A percentile compares a stretch with the other conserved stretches of the same genome.
phyloP scores from a whole-genome alignment of 2,113 vertebrate genomes.

The Oxyruncus cristatus region DNA sequence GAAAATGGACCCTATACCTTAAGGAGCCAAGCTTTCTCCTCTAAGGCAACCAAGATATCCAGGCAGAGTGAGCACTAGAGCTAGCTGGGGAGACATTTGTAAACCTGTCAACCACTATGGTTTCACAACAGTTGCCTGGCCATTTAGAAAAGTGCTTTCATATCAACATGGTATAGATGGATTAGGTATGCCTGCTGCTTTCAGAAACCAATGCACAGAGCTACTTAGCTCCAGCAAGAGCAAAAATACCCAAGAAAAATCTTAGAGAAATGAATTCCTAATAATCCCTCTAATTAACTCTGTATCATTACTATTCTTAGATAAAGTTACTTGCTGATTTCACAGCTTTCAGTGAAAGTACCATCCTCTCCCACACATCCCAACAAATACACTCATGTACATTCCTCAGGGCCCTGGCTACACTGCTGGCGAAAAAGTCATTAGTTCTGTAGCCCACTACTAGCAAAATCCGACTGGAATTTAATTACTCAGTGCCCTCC shows the following conservation, averaged over 20 bases:
- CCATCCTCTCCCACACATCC: neutral
- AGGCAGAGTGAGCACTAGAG: neutral
- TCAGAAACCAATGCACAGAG: neutral
- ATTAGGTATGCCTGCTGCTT: neutral
- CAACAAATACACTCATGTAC: neutral
- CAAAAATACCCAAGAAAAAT: neutral
- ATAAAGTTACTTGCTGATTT: slow-evolving; percentile 38
- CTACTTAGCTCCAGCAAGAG: neutral
- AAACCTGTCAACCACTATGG: neutral
- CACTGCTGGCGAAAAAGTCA: neutral
- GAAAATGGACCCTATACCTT: neutral
- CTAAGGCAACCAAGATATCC: neutral
- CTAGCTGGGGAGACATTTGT: neutral
- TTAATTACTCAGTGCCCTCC: neutral
- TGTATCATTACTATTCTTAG: slow-evolving; percentile 22
- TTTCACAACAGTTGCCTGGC: neutral
- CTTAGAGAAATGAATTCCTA: neutral
- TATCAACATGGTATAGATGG: neutral
- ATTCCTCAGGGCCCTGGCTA: neutral
- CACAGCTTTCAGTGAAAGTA: neutral
- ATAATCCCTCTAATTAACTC: slow-evolving; percentile 30
- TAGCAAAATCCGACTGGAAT: neutral
- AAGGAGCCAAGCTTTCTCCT: neutral
- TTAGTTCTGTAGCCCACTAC: neutral
- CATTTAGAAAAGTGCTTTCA: neutral